phyloP scores from a whole-genome alignment of 2,888 invertebrate species.

The Neoitamus cyanurus region DNA sequence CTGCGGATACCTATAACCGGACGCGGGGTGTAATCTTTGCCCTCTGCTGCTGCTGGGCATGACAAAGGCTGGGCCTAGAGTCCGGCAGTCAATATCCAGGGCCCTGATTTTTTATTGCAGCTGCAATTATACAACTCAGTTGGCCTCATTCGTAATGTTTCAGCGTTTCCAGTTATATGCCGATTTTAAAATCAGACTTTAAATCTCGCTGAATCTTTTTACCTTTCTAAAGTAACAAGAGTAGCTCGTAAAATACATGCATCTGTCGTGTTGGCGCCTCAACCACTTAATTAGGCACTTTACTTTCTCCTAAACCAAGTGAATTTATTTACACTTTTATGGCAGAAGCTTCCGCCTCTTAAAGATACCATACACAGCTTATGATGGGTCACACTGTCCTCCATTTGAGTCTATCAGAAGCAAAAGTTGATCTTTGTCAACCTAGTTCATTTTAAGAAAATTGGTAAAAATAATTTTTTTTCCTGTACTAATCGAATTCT shows the following conservation, averaged over 20 bases:
- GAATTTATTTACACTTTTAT: background rate
- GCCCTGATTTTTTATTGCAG: background rate
- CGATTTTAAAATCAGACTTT: constrained; percentile 14
- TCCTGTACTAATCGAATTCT: no score
- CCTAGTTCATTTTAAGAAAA: no score
- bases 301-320: background rate
- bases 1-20: constrained; percentile 17
- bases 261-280: background rate
- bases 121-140: background rate
- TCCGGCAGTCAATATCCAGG: background rate
- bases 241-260: background rate
- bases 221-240: background rate
- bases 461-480: no score
- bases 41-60: background rate
- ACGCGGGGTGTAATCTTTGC: background rate
- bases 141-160: constrained; percentile 23
- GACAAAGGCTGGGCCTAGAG: background rate
- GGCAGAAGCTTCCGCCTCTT: background rate
- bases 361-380: background rate
- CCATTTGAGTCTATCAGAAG: no score
- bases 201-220: background rate
- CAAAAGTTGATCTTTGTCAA: no score
- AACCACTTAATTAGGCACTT: background rate
- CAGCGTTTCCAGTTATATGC: constrained; percentile 10
- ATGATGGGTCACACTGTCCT: background rate